phyloP scores from a whole-genome alignment of 2,888 invertebrate genomes.

The Tanaodytes sp. region DNA sequence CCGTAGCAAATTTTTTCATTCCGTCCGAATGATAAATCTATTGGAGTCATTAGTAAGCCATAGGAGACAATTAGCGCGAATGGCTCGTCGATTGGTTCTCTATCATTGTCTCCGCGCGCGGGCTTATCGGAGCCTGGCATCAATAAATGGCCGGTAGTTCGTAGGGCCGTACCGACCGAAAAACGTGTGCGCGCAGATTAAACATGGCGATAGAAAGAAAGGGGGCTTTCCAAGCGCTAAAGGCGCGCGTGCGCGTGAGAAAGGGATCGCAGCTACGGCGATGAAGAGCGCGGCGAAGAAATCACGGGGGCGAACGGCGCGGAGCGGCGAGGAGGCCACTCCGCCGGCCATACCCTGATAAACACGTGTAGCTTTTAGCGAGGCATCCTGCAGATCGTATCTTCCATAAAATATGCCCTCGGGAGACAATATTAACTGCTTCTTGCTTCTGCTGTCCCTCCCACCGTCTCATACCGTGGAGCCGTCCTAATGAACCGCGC shows the following conservation, averaged over 20 bases:
- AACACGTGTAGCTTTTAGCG: conserved; percentile 73
- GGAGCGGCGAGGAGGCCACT: conserved; percentile 24
- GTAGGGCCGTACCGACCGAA: conserved; percentile 23
- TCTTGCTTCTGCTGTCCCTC: conserved; percentile 67
- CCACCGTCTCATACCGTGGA: conserved; percentile 53
- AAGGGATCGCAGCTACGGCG: conserved; percentile 45
- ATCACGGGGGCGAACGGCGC: conserved; percentile 60
- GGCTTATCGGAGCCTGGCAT: conserved; percentile 36
- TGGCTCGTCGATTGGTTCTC: conserved; percentile 47
- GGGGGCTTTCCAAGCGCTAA: conserved; percentile 35
- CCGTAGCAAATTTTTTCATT: too few relatives aligned
- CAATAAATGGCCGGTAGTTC: conserved; percentile 42
- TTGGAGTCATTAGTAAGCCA: conserved; percentile 44
- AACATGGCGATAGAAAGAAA: conserved; percentile 30
- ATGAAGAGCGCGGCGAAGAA: conserved; percentile 59
- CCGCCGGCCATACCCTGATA: conserved; percentile 66
- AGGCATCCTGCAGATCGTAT: conserved; percentile 72
- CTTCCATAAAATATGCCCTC: conserved; percentile 71
- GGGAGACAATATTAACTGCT: conserved; percentile 73
- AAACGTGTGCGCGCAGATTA: conserved; percentile 30
- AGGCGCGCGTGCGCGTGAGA: conserved; percentile 50
- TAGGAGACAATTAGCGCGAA: conserved; percentile 51
- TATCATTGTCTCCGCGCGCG: conserved; percentile 46
- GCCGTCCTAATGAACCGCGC: conserved; percentile 64
- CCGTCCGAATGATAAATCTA: conserved; percentile 39